Conservation (phyloP, 2,888 invertebrate genomes). For the Fragum sueziense region DNA sequence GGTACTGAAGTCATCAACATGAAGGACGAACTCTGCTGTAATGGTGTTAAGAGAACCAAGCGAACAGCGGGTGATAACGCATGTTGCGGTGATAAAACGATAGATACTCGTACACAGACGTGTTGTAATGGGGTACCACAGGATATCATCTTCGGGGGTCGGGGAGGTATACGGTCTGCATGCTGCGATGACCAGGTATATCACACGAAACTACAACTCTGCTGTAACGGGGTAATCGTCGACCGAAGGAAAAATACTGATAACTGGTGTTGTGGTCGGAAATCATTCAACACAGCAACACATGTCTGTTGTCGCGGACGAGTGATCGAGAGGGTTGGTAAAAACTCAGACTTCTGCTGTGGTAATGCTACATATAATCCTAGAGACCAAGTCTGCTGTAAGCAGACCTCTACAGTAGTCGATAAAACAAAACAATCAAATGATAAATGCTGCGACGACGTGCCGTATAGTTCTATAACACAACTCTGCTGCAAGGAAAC, state of each 20-base stretch:
- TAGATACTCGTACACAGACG: conserved; percentile 40
- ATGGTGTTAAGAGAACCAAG: conserved; percentile 38
- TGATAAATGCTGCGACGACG: conserved; percentile 14
- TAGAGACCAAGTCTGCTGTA: neutral
- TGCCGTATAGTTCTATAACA: neutral
- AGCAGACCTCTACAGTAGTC: neutral
- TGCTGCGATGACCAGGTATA: conserved; percentile 44
- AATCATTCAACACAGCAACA: conserved; percentile 43
- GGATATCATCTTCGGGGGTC: conserved; percentile 7
- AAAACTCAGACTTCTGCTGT: neutral
- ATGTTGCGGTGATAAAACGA: conserved; percentile 52
- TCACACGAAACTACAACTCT: conserved; percentile 36
- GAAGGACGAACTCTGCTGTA: conserved; percentile 38
- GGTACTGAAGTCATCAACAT: conserved; percentile 35
- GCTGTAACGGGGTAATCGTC: conserved; percentile 44
- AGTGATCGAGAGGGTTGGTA: conserved; percentile 24
- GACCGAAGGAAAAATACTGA: conserved; percentile 21
- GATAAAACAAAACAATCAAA: neutral
- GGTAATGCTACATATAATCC: conserved; percentile 11
- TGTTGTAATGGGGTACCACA: conserved; percentile 50
- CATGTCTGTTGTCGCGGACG: conserved; percentile 48
- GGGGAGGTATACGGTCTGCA: conserved; percentile 30
- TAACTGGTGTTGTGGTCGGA: conserved; percentile 52
- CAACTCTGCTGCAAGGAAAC: neutral
- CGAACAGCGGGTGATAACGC: conserved; percentile 35